phyloP scores from a whole-genome alignment of 2,888 invertebrate species.

The Ariolimax columbianus region DNA sequence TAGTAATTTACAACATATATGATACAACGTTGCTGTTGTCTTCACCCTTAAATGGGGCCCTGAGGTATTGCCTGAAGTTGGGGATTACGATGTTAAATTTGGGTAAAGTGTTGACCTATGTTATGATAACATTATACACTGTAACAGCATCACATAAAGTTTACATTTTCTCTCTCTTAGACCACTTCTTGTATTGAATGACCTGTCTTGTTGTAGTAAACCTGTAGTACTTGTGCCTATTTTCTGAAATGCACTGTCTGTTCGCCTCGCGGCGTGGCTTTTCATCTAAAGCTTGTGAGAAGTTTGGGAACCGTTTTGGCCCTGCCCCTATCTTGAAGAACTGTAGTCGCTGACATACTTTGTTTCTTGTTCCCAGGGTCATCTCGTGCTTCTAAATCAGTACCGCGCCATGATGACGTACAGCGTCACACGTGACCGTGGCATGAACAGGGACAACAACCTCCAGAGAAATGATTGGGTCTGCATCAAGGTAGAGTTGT shows the following conservation, averaged over 20 bases:
- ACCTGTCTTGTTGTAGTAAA: neutral
- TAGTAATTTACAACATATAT: no score
- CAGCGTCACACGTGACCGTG: conserved; percentile 67
- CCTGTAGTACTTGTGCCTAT: conserved; percentile 17
- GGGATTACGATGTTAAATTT: neutral
- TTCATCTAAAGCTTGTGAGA: conserved; percentile 40
- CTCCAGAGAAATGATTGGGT: conserved; percentile 78
- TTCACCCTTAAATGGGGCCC: no score
- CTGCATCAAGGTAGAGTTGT: conserved; percentile 77
- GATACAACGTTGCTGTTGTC: no score
- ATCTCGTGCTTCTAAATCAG: conserved; percentile 69
- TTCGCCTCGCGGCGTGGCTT: conserved; percentile 53
- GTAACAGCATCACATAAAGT: neutral
- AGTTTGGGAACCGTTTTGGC: conserved; percentile 17
- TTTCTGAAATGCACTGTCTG: conserved; percentile 20
- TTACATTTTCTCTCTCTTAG: conserved; percentile 1
- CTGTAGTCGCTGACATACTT: neutral
- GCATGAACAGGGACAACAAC: conserved; percentile 58
- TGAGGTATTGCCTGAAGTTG: neutral
- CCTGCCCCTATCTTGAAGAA: neutral
- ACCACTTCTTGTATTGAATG: conserved; percentile 8
- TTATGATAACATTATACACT: neutral
- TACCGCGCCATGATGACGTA: conserved; percentile 71
- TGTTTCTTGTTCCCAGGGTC: conserved; percentile 60
- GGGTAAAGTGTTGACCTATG: neutral